phyloP scores from a whole-genome alignment of 2,113 vertebrate genomes.

The Ptyas mucosa region DNA sequence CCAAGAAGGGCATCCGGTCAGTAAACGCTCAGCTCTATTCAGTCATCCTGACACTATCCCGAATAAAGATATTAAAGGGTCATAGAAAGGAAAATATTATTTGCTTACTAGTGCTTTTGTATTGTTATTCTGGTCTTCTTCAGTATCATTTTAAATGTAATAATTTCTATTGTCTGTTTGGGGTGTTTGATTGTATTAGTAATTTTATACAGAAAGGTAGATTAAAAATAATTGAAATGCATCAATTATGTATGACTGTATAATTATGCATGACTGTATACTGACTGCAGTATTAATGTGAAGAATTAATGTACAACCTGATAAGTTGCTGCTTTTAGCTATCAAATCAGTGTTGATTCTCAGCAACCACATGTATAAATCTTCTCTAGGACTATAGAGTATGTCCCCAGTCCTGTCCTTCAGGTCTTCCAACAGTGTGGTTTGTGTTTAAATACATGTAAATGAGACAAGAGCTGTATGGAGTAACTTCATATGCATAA shows the following conservation, averaged over 20 bases:
- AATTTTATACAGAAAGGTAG: neutral
- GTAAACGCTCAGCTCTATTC: neutral
- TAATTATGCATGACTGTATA: too few relatives aligned
- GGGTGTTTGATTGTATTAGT: neutral
- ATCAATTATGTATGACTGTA: neutral
- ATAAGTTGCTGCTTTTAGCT: neutral
- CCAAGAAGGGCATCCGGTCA: neutral
- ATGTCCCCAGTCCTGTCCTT: neutral
- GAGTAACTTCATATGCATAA: neutral
- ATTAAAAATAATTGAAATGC: neutral
- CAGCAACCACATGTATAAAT: too few relatives aligned
- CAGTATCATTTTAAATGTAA: neutral
- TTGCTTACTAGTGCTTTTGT: neutral
- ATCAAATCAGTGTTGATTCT: too few relatives aligned
- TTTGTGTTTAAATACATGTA: neutral
- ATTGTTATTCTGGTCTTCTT: neutral
- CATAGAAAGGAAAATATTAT: too few relatives aligned
- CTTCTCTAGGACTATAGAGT: too few relatives aligned
- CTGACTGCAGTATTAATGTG: neutral
- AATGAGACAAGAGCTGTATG: neutral
- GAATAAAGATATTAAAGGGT: too few relatives aligned
- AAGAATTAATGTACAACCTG: neutral
- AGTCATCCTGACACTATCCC: too few relatives aligned
- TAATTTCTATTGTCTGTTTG: neutral
- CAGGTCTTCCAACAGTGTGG: neutral